These are phyloP conservation scores for Larimichthys crocea DNA, from an alignment of 2,113 vertebrate genomes.

Conservation along the genomic window DNA sequence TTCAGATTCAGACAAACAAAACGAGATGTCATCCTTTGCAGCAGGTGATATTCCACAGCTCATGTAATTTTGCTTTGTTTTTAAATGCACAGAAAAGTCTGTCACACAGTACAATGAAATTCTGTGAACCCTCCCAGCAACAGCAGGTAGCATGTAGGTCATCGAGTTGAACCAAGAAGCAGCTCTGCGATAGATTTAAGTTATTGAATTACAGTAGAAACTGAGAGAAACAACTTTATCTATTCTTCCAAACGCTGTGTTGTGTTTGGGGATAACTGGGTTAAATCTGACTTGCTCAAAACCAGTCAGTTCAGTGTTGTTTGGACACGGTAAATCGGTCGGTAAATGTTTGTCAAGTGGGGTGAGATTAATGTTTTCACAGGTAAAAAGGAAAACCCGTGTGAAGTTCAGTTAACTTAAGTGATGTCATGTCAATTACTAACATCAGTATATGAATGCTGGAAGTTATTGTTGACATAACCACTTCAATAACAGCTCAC, in stretches of 20 bases:
- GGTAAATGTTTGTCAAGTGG: not conserved
- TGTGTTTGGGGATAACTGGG: not conserved
- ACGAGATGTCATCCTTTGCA: not conserved
- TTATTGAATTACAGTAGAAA: not conserved
- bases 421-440: not conserved
- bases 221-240: not conserved
- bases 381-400: not conserved
- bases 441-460: not conserved
- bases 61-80: not conserved
- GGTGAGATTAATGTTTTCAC: not conserved
- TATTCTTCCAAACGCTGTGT: not conserved
- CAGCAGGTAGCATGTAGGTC: not conserved
- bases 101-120: not conserved
- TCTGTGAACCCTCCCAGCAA: too few species aligned
- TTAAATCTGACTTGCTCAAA: not conserved
- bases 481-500: not conserved
- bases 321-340: not conserved
- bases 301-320: not conserved
- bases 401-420: too few species aligned
- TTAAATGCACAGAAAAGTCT: not conserved
- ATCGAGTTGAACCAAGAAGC: not conserved
- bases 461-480: not conserved
- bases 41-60: not conserved
- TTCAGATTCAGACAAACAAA: not conserved
- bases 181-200: not conserved